phyloP scores from a whole-genome alignment of 2,888 invertebrate species.

The Gonocerus acuteangulatus region DNA sequence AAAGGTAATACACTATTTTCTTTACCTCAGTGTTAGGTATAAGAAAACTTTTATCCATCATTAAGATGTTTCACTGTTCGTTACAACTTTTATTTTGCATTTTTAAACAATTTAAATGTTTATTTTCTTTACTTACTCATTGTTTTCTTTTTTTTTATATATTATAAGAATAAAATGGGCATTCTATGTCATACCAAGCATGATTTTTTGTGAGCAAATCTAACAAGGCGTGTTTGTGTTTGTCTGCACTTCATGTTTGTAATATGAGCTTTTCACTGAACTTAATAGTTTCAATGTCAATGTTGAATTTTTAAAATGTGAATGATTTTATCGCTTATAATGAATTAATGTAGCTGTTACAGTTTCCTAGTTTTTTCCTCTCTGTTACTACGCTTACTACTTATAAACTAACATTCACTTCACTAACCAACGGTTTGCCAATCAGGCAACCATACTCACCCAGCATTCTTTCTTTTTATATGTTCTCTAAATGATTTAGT shows the following conservation, averaged over 20 bases:
- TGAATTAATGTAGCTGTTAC: slow-evolving; percentile 4
- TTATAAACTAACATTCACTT: no score
- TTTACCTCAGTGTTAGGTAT: slow-evolving; percentile 33
- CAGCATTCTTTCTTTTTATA: slow-evolving; percentile 1
- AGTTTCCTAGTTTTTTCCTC: background rate
- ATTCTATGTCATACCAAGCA: no score
- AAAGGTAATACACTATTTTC: slow-evolving; percentile 28
- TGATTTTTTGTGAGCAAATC: background rate
- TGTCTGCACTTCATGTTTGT: slow-evolving; percentile 24
- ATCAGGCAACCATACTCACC: slow-evolving; percentile 4
- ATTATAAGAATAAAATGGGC: no score
- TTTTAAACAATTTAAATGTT: background rate
- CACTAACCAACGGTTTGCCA: background rate
- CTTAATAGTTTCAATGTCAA: background rate
- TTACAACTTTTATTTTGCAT: background rate
- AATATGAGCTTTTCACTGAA: slow-evolving; percentile 12
- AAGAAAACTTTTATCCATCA: slow-evolving; percentile 12
- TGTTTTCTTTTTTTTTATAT: no score
- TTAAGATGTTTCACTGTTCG: slow-evolving; percentile 3
- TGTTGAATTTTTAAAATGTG: slow-evolving; percentile 10
- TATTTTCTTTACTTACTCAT: background rate
- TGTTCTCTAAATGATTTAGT: no score
- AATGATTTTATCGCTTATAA: slow-evolving; percentile 12
- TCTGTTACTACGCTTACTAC: no score
- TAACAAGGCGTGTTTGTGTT: slow-evolving; percentile 22